A percentile compares a stretch with the other conserved stretches of the same genome.
Conservation (phyloP, 1,140 invertebrate species). For the Adoxophyes honmai region DNA sequence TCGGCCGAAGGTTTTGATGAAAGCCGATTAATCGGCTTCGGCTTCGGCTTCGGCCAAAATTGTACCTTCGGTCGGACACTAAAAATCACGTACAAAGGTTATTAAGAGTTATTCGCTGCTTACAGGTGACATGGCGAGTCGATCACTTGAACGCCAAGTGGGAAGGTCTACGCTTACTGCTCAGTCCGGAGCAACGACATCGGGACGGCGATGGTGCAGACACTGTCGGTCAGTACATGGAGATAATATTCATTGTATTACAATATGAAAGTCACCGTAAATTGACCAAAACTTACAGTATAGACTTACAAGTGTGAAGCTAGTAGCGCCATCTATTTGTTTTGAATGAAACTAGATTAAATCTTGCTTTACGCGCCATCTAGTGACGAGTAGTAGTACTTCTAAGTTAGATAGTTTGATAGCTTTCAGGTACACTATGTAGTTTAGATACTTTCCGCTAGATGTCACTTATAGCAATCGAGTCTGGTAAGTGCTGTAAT, state of each 20-base stretch:
- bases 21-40: no score
- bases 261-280: no score
- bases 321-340: not conserved
- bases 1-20: no score
- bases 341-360: not conserved
- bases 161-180: slow-evolving; percentile 79
- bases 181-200: slow-evolving; percentile 58
- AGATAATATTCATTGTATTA: no score
- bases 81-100: no score
- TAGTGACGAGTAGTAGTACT: not conserved
- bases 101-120: slow-evolving; percentile 14
- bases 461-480: not conserved
- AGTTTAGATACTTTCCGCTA: not conserved
- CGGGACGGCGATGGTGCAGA: slow-evolving; percentile 51
- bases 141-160: slow-evolving; percentile 87
- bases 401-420: not conserved
- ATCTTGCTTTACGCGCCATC: not conserved
- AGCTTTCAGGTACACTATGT: not conserved
- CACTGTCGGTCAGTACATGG: slow-evolving; percentile 51
- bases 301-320: no score
- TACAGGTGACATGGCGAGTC: slow-evolving; percentile 83
- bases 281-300: no score
- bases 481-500: not conserved
- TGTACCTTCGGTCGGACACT: no score
- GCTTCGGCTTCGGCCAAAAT: no score